Percentiles rank a stretch among this genome's conserved stretches.
phyloP scores from a whole-genome alignment of 2,888 invertebrate species.

The Idaea biselata region DNA sequence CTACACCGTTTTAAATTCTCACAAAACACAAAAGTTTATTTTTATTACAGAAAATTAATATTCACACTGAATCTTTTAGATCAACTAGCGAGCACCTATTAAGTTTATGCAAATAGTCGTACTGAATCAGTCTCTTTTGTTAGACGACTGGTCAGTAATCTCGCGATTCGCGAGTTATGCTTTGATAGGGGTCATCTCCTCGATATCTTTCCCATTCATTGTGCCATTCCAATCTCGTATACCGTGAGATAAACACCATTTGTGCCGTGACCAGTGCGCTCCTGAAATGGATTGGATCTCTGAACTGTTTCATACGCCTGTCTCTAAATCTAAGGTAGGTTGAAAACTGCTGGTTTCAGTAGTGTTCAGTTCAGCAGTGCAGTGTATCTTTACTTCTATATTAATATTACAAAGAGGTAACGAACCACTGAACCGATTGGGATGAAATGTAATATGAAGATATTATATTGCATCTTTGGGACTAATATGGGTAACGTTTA shows the following conservation, averaged over 20 bases:
- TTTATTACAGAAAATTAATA: conserved; percentile 39
- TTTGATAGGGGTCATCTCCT: conserved; percentile 68
- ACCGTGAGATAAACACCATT: conserved; percentile 62
- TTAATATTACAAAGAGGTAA: too few species aligned
- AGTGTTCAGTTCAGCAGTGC: too few species aligned
- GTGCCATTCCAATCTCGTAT: conserved; percentile 59
- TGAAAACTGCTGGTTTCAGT: conserved; percentile 4
- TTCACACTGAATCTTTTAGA: conserved; percentile 44
- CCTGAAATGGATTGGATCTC: conserved; percentile 73
- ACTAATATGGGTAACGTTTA: too few species aligned
- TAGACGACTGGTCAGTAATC: conserved; percentile 59
- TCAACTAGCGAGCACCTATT: conserved; percentile 33
- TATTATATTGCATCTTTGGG: too few species aligned
- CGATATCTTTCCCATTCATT: conserved; percentile 62
- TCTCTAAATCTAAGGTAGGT: conserved; percentile 64
- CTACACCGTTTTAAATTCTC: conserved; percentile 19
- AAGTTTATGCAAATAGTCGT: conserved; percentile 63
- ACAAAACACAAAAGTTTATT: conserved; percentile 32
- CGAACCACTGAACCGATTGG: too few species aligned
- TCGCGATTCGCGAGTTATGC: conserved; percentile 68
- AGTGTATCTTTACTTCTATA: too few species aligned
- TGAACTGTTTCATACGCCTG: conserved; percentile 70
- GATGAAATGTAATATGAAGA: too few species aligned
- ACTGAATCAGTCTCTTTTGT: conserved; percentile 48
- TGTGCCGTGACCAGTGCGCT: conserved; percentile 18